Conservation (phyloP, 2,797 vertebrate species). For the Platalea minor region DNA sequence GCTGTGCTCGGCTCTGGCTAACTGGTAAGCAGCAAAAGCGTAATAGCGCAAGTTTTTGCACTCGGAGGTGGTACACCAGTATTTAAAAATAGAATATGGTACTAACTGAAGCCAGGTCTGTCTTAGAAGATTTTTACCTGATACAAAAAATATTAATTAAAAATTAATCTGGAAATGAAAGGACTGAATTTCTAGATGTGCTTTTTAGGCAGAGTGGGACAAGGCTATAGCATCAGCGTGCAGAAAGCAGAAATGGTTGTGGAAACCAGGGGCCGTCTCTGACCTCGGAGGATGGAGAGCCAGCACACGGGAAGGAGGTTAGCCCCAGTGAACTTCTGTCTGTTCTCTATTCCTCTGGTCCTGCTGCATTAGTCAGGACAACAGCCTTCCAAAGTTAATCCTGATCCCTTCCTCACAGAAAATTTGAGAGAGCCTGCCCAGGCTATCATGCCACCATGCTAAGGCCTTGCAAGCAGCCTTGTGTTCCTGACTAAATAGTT, state of each 20-base stretch:
- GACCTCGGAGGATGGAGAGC: not conserved
- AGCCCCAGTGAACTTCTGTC: not conserved
- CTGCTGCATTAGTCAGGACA: not conserved
- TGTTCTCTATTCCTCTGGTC: not conserved
- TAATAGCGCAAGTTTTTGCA: not conserved
- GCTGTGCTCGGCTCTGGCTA: fast-evolving
- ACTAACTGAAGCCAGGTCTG: not conserved
- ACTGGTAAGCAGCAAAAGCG: not conserved
- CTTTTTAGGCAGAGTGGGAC: not conserved
- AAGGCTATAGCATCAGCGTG: fast-evolving
- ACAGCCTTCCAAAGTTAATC: not conserved
- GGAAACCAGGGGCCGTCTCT: not conserved
- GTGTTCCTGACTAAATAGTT: not conserved
- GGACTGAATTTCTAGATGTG: not conserved
- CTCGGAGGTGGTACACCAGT: not conserved
- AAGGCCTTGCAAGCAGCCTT: not conserved
- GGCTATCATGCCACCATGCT: not conserved
- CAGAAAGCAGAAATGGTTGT: not conserved
- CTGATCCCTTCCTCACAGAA: not conserved
- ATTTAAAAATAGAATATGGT: not conserved
- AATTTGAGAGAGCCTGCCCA: not conserved
- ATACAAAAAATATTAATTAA: not conserved
- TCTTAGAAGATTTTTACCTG: not conserved
- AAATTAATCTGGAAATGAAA: not conserved
- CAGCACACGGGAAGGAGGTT: not conserved